Conservation (phyloP, 2,888 invertebrate species). For the Adineta ricciae region DNA sequence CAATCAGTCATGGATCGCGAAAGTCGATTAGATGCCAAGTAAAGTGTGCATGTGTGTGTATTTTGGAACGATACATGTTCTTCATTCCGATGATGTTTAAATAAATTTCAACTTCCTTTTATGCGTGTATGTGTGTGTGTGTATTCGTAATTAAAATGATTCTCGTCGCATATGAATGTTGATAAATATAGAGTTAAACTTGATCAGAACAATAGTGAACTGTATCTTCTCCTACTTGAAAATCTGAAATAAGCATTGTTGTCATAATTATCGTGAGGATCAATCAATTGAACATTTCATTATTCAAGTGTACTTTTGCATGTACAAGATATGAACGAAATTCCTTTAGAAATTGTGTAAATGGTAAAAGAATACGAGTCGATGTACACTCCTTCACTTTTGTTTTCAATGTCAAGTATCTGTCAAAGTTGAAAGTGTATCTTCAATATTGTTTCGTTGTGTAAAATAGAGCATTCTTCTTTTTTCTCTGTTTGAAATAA, state of each 20-base stretch:
- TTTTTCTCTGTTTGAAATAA: not conserved
- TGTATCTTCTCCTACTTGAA: too few species aligned
- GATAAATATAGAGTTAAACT: too few species aligned
- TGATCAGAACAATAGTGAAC: too few species aligned
- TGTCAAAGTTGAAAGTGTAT: not conserved
- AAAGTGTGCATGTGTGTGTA: not conserved
- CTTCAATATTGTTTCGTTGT: too few species aligned
- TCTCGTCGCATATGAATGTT: not conserved
- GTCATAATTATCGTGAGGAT: not conserved
- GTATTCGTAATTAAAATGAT: not conserved
- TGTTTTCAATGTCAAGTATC: not conserved
- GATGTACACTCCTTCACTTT: not conserved
- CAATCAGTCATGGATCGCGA: not conserved
- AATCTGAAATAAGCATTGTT: not conserved
- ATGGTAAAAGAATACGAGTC: too few species aligned
- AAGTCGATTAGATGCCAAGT: not conserved
- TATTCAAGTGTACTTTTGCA: not conserved
- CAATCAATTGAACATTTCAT: not conserved
- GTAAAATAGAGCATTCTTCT: too few species aligned
- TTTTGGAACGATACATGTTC: too few species aligned
- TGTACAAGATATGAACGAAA: not conserved
- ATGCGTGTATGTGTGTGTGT: too few species aligned
- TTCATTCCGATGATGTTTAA: too few species aligned
- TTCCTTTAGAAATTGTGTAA: too few species aligned
- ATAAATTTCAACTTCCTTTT: too few species aligned